A percentile compares a stretch with the other conserved stretches of the same genome.
Evolutionary conservation across 1,140 invertebrate species (phyloP).

Genomic region (Micrasema longulum): DNA sequence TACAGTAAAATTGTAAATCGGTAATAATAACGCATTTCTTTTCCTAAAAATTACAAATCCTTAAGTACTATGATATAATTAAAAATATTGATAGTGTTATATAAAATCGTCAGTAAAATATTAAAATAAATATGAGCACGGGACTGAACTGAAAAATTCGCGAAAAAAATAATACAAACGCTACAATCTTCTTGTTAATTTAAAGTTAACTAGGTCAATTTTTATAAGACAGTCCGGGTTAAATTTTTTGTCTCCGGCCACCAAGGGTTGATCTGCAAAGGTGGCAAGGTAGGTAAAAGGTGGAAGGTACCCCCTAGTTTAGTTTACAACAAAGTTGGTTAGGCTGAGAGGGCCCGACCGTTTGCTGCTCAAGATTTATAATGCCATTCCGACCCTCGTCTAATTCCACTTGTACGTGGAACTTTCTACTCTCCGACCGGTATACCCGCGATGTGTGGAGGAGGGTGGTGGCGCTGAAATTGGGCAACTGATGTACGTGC

Average conservation of each 20-base stretch:
- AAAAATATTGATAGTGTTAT: too few species aligned
- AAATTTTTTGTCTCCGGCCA: background rate
- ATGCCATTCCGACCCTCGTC: slow-evolving; percentile 55
- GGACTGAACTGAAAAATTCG: too few species aligned
- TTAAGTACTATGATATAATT: too few species aligned
- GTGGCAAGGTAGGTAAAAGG: background rate
- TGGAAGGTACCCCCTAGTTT: slow-evolving; percentile 37
- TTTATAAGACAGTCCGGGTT: too few species aligned
- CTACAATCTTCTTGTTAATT: too few species aligned
- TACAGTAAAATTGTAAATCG: too few species aligned
- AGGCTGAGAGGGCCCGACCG: slow-evolving; percentile 52
- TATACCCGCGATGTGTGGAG: slow-evolving; percentile 28
- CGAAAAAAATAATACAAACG: too few species aligned
- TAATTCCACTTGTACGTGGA: slow-evolving; percentile 55
- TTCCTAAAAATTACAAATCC: too few species aligned
- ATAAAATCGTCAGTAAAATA: too few species aligned
- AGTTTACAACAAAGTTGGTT: slow-evolving; percentile 56
- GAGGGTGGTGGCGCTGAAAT: background rate
- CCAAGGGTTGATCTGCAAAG: background rate
- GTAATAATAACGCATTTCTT: too few species aligned
- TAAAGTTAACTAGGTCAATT: too few species aligned
- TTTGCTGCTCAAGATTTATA: slow-evolving; percentile 55
- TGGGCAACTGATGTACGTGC: background rate
- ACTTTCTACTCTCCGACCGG: slow-evolving; percentile 41
- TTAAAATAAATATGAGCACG: too few species aligned